Conservation (phyloP, 2,888 invertebrate species). For the Ptychoptera albimana region DNA sequence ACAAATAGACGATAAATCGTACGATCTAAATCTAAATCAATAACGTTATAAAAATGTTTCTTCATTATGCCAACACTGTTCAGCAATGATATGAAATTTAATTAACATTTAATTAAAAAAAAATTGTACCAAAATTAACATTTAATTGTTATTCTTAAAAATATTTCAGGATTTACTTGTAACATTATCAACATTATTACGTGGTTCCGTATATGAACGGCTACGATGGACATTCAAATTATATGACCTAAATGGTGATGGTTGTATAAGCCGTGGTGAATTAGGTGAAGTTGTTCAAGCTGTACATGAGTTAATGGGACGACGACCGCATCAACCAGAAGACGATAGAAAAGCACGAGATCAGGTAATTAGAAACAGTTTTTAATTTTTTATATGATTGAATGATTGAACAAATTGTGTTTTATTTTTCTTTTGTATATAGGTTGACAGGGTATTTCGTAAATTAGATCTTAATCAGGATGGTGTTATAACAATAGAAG, state of each 20-base stretch:
- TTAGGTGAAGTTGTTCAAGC: slow-evolving; percentile 76
- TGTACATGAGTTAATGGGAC: slow-evolving; percentile 81
- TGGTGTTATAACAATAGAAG: slow-evolving; percentile 87
- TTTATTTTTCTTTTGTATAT: slow-evolving; percentile 8
- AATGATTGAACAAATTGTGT: not conserved
- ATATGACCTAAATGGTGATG: slow-evolving; percentile 93
- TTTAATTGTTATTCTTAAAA: too few relatives aligned
- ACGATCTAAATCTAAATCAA: too few relatives aligned
- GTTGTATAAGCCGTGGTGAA: slow-evolving; percentile 83
- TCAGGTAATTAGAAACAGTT: slow-evolving; percentile 37
- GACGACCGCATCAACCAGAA: slow-evolving; percentile 57
- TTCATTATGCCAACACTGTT: too few relatives aligned
- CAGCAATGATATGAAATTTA: too few relatives aligned
- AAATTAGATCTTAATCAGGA: slow-evolving; percentile 86
- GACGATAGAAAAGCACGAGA: slow-evolving; percentile 75
- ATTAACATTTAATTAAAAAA: too few relatives aligned
- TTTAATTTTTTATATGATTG: too few relatives aligned
- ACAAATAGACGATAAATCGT: too few relatives aligned
- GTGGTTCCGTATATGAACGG: slow-evolving; percentile 87
- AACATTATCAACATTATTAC: slow-evolving; percentile 77
- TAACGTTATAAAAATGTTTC: too few relatives aligned
- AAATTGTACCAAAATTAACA: too few relatives aligned
- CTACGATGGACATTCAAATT: slow-evolving; percentile 92
- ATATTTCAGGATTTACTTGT: slow-evolving; percentile 74
- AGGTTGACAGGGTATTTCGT: slow-evolving; percentile 73